A percentile compares a stretch with the other conserved stretches of the same genome.
phyloP scores from a whole-genome alignment of 1,140 invertebrate genomes.

The Drosophila malerkotliana region DNA sequence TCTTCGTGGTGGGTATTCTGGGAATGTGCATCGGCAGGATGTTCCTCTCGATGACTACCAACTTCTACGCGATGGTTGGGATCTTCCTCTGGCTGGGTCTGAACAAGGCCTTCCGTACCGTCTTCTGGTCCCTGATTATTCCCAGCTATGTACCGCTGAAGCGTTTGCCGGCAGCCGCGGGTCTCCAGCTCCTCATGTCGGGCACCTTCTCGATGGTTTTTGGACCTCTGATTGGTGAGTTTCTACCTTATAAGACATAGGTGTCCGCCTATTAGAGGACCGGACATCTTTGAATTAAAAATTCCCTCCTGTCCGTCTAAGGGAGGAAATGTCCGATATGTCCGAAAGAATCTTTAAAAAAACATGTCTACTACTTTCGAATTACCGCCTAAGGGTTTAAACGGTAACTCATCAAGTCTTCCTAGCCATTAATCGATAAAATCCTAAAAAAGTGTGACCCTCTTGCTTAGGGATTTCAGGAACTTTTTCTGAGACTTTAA shows the following conservation, averaged over 20 bases:
- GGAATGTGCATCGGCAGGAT: constrained; percentile 87
- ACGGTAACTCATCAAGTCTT: too few species aligned
- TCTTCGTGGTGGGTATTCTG: constrained; percentile 88
- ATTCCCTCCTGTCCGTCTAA: neutral
- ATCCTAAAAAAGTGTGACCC: neutral
- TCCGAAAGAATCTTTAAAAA: too few species aligned
- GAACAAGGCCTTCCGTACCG: constrained; percentile 87
- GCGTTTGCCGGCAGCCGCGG: constrained; percentile 86
- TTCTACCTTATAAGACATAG: too few species aligned
- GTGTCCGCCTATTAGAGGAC: neutral
- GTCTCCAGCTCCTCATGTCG: constrained; percentile 86
- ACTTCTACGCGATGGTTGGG: constrained; percentile 83
- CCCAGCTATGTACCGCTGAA: constrained; percentile 87
- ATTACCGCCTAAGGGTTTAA: too few species aligned
- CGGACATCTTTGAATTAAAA: too few species aligned
- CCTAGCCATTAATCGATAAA: neutral
- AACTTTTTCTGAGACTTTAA: neutral
- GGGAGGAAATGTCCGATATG: neutral
- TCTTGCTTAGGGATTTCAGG: neutral
- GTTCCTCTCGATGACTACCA: constrained; percentile 84
- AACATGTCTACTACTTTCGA: too few species aligned
- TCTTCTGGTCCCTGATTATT: constrained; percentile 88
- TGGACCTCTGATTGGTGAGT: constrained; percentile 86
- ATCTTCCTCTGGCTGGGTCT: constrained; percentile 87
- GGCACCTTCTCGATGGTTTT: constrained; percentile 86